Evolutionary conservation across 2,797 vertebrate genomes (phyloP).

Genomic region (Lagocephalus sceleratus): DNA sequence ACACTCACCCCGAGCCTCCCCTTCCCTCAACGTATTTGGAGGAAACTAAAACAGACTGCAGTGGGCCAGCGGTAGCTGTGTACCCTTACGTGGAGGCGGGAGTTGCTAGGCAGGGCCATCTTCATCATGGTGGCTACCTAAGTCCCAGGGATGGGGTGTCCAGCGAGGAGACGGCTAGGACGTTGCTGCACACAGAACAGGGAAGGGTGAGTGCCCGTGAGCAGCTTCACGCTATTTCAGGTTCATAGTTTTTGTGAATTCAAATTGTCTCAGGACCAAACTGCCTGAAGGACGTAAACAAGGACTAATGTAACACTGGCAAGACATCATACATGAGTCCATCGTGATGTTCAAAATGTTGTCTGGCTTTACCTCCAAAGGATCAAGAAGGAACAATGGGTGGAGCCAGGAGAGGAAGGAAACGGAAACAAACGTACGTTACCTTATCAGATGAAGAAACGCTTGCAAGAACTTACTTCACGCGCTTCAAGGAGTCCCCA

Average conservation of each 20-base stretch:
- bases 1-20: constrained; percentile 65
- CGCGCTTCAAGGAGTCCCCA: too few relatives aligned
- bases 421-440: constrained; percentile 82
- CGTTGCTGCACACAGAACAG: constrained; percentile 59
- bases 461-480: too few relatives aligned
- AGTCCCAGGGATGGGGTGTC: constrained; percentile 65
- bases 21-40: constrained; percentile 75
- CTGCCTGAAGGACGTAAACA: neutral
- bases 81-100: constrained; percentile 60
- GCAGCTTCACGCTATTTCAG: constrained; percentile 2
- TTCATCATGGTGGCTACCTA: constrained; percentile 64
- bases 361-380: constrained; percentile 50
- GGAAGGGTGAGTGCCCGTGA: constrained; percentile 59
- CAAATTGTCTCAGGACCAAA: neutral
- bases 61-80: constrained; percentile 57
- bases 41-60: constrained; percentile 79
- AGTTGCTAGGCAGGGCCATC: constrained; percentile 61
- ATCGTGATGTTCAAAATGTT: constrained; percentile 8
- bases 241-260: too few relatives aligned
- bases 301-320: neutral
- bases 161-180: constrained; percentile 54
- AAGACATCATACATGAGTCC: neutral
- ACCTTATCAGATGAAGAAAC: too few relatives aligned
- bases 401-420: constrained; percentile 77
- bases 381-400: constrained; percentile 59